Conservation (phyloP, 1,140 invertebrate species). For the Riptortus pedestris region DNA sequence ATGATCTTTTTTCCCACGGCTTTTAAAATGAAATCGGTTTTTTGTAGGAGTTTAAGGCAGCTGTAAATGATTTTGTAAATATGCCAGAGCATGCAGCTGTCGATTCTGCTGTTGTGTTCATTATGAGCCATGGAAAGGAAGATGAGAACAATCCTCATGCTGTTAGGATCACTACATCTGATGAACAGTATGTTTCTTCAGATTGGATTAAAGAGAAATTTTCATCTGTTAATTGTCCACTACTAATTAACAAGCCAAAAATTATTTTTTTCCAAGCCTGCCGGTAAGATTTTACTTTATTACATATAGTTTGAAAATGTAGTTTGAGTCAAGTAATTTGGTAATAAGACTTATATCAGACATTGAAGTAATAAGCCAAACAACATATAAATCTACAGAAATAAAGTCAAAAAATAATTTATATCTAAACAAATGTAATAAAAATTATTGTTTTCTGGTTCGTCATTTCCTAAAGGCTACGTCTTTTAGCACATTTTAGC, state of each 20-base stretch:
- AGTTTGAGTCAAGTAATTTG: no score
- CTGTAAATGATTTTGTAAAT: background rate
- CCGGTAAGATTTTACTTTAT: conserved; percentile 7
- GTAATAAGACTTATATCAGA: no score
- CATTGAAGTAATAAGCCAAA: no score
- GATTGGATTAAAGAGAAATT: conserved; percentile 7
- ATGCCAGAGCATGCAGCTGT: background rate
- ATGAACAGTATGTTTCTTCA: background rate
- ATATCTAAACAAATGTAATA: no score
- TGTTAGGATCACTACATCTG: background rate
- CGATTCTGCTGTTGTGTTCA: background rate
- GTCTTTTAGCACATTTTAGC: no score
- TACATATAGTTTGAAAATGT: no score
- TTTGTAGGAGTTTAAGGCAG: background rate
- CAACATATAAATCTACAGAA: no score
- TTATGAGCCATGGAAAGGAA: conserved; percentile 1
- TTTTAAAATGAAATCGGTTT: no score
- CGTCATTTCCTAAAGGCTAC: no score
- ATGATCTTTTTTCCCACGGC: no score
- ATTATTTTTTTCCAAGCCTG: conserved; percentile 6
- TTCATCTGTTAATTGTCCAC: background rate
- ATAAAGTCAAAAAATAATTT: no score
- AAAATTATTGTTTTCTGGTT: no score
- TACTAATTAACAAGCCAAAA: conserved; percentile 3
- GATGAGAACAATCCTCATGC: background rate